Percentiles rank a stretch among this genome's conserved stretches.
These are phyloP conservation scores for Drosophila tanythrix DNA, from an alignment of 2,888 invertebrate genomes.

Conservation along the genomic window DNA sequence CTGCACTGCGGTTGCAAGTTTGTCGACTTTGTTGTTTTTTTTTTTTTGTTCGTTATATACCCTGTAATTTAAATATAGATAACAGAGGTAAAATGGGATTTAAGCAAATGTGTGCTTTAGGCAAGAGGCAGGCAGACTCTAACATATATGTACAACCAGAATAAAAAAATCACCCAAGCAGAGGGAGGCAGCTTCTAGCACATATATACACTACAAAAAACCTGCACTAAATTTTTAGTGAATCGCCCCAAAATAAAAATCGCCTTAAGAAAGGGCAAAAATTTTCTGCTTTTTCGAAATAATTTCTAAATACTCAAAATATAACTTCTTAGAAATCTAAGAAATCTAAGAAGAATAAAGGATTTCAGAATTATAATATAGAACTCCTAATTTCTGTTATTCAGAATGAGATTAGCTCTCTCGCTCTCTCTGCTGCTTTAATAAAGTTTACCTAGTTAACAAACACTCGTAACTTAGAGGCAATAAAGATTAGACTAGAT, in stretches of 20 bases:
- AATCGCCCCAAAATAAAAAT: too few relatives aligned
- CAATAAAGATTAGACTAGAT: not conserved
- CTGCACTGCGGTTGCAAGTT: constrained; percentile 40
- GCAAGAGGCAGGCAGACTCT: not conserved
- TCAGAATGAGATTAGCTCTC: not conserved
- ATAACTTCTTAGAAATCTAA: not conserved
- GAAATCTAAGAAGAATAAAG: too few relatives aligned
- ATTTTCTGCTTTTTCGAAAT: too few relatives aligned
- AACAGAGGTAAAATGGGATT: constrained; percentile 1
- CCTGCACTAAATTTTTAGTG: not conserved
- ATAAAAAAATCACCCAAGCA: not conserved
- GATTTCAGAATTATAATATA: not conserved
- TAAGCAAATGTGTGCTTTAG: not conserved
- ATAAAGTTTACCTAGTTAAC: not conserved
- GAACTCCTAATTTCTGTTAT: not conserved
- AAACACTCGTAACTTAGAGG: too few relatives aligned
- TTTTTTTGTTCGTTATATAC: constrained; percentile 10
- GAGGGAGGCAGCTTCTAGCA: not conserved
- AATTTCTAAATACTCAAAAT: not conserved
- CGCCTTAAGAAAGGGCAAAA: too few relatives aligned
- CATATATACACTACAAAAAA: not conserved
- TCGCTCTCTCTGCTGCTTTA: not conserved
- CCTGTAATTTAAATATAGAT: not conserved
- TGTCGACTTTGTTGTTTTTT: not conserved
- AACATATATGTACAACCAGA: not conserved